Percentiles rank a stretch among this genome's conserved stretches.
These are phyloP conservation scores for Phycodurus eques DNA, from an alignment of 2,113 vertebrate genomes.

Conservation along the genomic window DNA sequence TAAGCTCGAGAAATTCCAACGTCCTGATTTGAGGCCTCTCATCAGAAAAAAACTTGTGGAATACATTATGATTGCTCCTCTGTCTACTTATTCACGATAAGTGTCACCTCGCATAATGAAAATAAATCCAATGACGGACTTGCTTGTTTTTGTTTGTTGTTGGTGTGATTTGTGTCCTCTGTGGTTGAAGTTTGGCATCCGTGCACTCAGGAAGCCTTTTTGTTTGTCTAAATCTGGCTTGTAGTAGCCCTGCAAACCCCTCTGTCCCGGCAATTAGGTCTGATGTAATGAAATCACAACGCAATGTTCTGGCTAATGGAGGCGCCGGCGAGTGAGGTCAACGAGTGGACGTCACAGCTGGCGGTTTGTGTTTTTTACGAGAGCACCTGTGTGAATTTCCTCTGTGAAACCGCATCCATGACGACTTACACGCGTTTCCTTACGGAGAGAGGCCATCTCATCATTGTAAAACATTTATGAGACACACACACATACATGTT, in stretches of 20 bases:
- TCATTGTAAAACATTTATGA: background rate
- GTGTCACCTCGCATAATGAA: background rate
- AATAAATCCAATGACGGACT: background rate
- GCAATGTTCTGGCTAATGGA: background rate
- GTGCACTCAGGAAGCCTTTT: background rate
- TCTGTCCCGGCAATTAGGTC: background rate
- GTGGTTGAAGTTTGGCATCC: background rate
- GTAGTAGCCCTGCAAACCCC: background rate
- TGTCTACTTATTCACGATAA: background rate
- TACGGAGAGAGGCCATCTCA: background rate
- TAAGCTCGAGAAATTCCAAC: no score
- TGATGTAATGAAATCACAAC: background rate
- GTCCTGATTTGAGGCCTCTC: no score
- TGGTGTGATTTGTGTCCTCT: background rate
- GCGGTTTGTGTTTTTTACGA: background rate
- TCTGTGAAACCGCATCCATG: background rate
- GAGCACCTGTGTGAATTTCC: background rate
- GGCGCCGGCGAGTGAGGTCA: constrained; percentile 2
- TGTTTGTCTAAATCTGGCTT: background rate
- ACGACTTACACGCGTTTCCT: background rate
- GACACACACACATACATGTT: background rate
- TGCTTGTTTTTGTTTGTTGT: background rate
- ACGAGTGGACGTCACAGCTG: background rate
- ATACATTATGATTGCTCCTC: background rate
- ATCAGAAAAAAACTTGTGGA: background rate